Conservation (phyloP, 2,888 invertebrate genomes). For the Eristalis intricaria region DNA sequence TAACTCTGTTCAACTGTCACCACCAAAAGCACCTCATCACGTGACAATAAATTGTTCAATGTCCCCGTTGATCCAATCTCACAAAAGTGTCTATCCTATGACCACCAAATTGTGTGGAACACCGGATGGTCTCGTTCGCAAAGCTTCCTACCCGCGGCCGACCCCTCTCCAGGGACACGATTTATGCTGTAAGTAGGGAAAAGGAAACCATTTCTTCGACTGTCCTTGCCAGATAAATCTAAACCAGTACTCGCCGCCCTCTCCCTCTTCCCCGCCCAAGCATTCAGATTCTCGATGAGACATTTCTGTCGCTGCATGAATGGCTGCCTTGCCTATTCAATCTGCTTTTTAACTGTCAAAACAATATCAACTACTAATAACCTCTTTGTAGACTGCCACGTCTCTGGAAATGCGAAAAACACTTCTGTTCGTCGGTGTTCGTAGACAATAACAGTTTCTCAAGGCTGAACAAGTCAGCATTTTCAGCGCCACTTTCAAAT, state of each 20-base stretch:
- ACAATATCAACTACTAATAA: conserved; percentile 70
- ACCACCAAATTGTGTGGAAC: not conserved
- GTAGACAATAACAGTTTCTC: conserved; percentile 35
- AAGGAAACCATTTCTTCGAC: not conserved
- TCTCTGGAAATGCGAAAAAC: conserved; percentile 15
- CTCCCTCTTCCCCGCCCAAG: not conserved
- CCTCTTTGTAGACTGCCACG: conserved; percentile 42
- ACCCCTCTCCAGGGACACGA: not conserved
- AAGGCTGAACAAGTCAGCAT: conserved; percentile 27
- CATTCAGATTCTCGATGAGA: conserved; percentile 4
- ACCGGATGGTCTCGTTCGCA: not conserved
- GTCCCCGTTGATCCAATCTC: not conserved
- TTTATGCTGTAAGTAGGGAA: not conserved
- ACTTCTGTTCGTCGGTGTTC: conserved; percentile 31
- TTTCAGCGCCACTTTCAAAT: not conserved
- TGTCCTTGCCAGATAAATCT: not conserved
- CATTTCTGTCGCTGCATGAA: conserved; percentile 49
- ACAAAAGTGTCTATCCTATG: not conserved
- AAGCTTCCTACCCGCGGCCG: too few relatives aligned
- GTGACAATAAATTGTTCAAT: not conserved
- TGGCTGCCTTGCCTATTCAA: conserved; percentile 48
- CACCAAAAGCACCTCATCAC: not conserved
- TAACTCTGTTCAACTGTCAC: too few relatives aligned
- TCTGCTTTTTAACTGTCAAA: conserved; percentile 65
- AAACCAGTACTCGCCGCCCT: not conserved